Percentiles rank a stretch among this genome's conserved stretches.
Conservation (phyloP, 2,797 vertebrate species). For the Enteromius treurensis region DNA sequence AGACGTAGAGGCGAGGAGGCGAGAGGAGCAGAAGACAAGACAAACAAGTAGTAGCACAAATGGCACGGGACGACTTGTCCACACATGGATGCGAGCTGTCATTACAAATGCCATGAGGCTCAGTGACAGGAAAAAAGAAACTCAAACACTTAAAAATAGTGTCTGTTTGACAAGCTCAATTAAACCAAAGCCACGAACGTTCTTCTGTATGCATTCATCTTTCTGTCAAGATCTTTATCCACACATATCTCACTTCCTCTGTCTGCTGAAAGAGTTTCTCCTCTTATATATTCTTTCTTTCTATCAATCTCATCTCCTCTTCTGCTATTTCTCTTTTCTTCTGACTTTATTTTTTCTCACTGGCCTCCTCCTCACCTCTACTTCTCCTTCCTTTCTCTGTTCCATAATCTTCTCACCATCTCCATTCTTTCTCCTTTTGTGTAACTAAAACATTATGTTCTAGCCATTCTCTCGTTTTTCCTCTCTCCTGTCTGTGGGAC, state of each 20-base stretch:
- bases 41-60: background rate
- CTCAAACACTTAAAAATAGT: conserved; percentile 83
- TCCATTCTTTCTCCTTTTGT: conserved; percentile 19
- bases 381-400: conserved; percentile 43
- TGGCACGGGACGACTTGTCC: background rate
- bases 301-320: conserved; percentile 38
- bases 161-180: conserved; percentile 43
- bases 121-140: conserved; percentile 83
- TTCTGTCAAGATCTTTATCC: conserved; percentile 87
- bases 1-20: background rate
- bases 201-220: conserved; percentile 90
- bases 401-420: conserved; percentile 58
- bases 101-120: conserved; percentile 79
- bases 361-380: conserved; percentile 48
- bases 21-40: background rate
- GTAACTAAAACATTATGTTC: background rate
- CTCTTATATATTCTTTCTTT: conserved; percentile 79
- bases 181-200: conserved; percentile 39
- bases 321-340: conserved; percentile 25
- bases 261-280: background rate
- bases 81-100: conserved; percentile 65
- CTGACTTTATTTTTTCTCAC: conserved; percentile 7
- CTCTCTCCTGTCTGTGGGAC: background rate
- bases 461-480: background rate
- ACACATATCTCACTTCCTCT: conserved; percentile 87